Evolutionary conservation across 2,113 vertebrate species (phyloP).

Genomic region (Etia nguti): DNA sequence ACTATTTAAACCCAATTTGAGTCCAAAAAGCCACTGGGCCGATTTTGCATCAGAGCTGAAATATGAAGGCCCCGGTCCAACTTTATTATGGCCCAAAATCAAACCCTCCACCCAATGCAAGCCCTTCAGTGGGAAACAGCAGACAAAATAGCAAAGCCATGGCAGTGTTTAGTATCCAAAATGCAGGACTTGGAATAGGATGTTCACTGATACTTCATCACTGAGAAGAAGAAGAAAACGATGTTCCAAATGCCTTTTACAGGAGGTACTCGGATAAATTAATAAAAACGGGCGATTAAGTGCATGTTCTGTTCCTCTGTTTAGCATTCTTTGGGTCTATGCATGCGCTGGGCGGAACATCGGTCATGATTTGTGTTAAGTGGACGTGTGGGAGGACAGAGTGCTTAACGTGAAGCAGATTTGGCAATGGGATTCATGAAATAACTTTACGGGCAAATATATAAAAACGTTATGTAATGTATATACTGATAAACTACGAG

Average conservation of each 20-base stretch:
- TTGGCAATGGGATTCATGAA: slow-evolving; percentile 6
- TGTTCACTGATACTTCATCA: slow-evolving; percentile 10
- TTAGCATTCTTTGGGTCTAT: slow-evolving; percentile 18
- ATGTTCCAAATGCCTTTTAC: slow-evolving; percentile 2
- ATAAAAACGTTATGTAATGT: not conserved
- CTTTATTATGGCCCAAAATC: slow-evolving; percentile 30
- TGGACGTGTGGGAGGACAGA: slow-evolving; percentile 21
- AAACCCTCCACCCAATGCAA: slow-evolving; percentile 42
- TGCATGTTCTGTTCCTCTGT: slow-evolving; percentile 19
- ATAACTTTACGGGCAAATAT: not conserved
- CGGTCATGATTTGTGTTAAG: slow-evolving; percentile 38
- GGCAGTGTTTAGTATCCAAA: not conserved
- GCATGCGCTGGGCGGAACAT: slow-evolving; percentile 20
- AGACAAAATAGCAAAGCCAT: slow-evolving; percentile 31
- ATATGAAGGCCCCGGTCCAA: slow-evolving; percentile 43
- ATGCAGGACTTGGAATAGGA: not conserved
- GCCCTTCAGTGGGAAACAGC: slow-evolving; percentile 23
- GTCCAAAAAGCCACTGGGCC: slow-evolving; percentile 42
- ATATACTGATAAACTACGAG: not conserved
- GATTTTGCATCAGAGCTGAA: slow-evolving; percentile 51
- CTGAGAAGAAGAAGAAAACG: not conserved
- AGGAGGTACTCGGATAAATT: slow-evolving; percentile 9
- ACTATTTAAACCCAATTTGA: slow-evolving; percentile 58
- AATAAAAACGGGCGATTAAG: slow-evolving; percentile 29
- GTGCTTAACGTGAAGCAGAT: slow-evolving; percentile 22